Base-by-base conservation (phyloP, 2,797 vertebrate genomes). In the Lycodopsis pacificus region DNA sequence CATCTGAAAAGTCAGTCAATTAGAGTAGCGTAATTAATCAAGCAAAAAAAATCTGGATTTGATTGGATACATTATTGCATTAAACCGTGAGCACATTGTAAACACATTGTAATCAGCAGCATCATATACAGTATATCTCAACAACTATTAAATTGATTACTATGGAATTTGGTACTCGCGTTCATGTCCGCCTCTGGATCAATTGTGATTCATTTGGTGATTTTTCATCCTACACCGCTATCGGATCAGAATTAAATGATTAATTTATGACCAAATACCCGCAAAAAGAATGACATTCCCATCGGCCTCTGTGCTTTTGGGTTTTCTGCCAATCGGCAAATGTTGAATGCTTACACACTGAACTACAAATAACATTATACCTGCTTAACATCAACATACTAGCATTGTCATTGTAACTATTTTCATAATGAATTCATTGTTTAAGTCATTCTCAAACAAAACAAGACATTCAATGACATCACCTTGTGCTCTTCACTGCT, bases 21-120 rank as follows among this genome's bases (percentile, higher is more conserved):
- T 69, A 46, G 12, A 66, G 51, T 64, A 75, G 66, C 49, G 61
- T 78, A 65, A 69, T 74, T 71, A 69, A 71, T 72, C 46, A 46
- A 58, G 25, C 5, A 53, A 57, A n/a, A 46, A 46, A 17, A 38
- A 51, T 59, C 36, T 7, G 53, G 5, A 62, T 42, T 38, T 22
- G 32, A 32, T 57, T 32, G 4, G 8, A n/a, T 27, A 10, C 22
- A 74, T 64, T 42, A 66, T 42, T 65, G n/a, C 48, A 68, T 48
- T 64, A 65, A 66, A 58, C 4, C 19, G 57, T 9, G 42, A 70
- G 66, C 36, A 22, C n/a, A 25, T 25, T 25, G 25, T 25, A 1
- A 25, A 14, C 59, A 62, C 10, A 64, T 48, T 61, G 20, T 25
- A 54, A 75, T 78, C 30, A 74, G 51, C 51, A 20, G 3, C 10